Percentiles rank a stretch among this genome's conserved stretches.
These are phyloP conservation scores for Aplochiton taeniatus DNA, from an alignment of 2,797 vertebrate genomes.

Conservation along the genomic window DNA sequence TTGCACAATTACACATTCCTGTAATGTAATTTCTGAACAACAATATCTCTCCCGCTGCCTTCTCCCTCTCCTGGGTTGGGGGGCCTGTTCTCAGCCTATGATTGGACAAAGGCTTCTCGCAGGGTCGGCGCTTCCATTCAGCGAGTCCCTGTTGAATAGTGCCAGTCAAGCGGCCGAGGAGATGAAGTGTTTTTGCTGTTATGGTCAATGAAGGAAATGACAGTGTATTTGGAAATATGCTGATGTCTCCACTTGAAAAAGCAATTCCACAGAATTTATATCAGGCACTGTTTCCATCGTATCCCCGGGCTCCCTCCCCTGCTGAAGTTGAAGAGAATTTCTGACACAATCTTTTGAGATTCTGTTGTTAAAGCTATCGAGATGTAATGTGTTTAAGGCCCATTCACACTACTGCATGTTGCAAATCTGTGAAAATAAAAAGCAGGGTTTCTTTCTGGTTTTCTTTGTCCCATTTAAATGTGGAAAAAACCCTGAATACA, in stretches of 20 bases:
- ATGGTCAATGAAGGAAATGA: slow-evolving; percentile 68
- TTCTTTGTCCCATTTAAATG: too few relatives aligned
- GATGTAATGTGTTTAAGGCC: slow-evolving; percentile 31
- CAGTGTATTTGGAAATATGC: slow-evolving; percentile 73
- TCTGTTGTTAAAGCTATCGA: slow-evolving; percentile 33
- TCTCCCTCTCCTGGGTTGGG: slow-evolving; percentile 26
- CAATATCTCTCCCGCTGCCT: slow-evolving; percentile 47
- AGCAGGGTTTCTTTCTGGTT: too few relatives aligned
- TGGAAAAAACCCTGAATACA: too few relatives aligned
- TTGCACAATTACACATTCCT: slow-evolving; percentile 55
- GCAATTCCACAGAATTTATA: slow-evolving; percentile 57
- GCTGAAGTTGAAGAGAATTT: slow-evolving; percentile 40
- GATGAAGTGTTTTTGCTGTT: slow-evolving; percentile 68
- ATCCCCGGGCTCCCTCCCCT: slow-evolving; percentile 14
- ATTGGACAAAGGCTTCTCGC: slow-evolving; percentile 61
- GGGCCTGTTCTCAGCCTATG: slow-evolving; percentile 37
- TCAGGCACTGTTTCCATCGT: slow-evolving; percentile 37
- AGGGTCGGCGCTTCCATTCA: slow-evolving; percentile 57
- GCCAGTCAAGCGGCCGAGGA: slow-evolving; percentile 48
- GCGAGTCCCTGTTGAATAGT: slow-evolving; percentile 55
- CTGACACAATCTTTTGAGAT: slow-evolving; percentile 31
- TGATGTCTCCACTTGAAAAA: slow-evolving; percentile 67
- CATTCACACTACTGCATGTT: not conserved
- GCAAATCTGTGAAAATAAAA: too few relatives aligned
- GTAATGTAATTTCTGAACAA: slow-evolving; percentile 70